phyloP scores from a whole-genome alignment of 2,888 invertebrate species.

The Pollenia angustigena region DNA sequence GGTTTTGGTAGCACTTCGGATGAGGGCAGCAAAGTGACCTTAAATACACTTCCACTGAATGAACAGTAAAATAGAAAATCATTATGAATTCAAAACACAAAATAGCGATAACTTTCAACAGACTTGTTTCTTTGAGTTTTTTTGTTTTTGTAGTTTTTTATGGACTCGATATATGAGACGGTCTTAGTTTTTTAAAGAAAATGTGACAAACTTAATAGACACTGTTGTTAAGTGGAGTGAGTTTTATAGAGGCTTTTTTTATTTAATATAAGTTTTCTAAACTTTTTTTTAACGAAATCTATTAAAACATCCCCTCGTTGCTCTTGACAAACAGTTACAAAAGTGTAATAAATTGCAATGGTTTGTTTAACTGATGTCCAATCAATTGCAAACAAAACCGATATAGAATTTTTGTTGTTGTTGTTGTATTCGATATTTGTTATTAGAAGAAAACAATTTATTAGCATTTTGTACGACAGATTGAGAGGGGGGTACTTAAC shows the following conservation, averaged over 20 bases:
- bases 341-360: conserved; percentile 74
- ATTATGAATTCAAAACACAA: conserved; percentile 72
- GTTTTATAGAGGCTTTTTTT: neutral
- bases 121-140: conserved; percentile 37
- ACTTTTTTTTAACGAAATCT: conserved; percentile 10
- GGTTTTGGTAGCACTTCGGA: neutral
- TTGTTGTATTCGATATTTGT: conserved; percentile 43
- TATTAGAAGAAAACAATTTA: conserved; percentile 67
- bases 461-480: conserved; percentile 44
- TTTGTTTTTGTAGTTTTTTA: conserved; percentile 42
- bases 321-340: conserved; percentile 4
- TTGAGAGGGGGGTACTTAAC: neutral
- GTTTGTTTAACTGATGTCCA: conserved; percentile 73
- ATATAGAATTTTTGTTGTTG: conserved; percentile 48
- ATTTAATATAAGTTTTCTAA: conserved; percentile 34
- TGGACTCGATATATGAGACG: neutral
- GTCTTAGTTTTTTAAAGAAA: conserved; percentile 30
- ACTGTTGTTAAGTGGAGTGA: neutral
- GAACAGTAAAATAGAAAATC: conserved; percentile 65
- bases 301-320: neutral
- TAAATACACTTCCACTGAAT: conserved; percentile 53
- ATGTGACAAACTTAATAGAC: conserved; percentile 68
- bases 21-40: conserved; percentile 46
- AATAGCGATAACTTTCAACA: conserved; percentile 64
- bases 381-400: conserved; percentile 74